Percentiles rank a stretch among this genome's conserved stretches.
phyloP scores from a whole-genome alignment of 92 coral and sea anemone genomes.

The Paramuricea clavata region DNA sequence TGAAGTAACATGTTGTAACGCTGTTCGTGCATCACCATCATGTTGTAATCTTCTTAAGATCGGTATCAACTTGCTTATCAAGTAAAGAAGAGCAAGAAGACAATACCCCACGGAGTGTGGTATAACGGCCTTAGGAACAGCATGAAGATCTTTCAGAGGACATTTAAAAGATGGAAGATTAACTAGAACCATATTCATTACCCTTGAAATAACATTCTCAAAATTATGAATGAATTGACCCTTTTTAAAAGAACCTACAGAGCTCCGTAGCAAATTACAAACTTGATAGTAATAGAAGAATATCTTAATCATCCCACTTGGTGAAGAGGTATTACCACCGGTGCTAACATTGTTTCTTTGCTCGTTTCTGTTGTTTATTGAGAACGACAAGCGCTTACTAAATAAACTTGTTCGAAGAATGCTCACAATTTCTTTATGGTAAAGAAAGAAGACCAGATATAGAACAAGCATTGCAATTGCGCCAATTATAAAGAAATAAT shows the following conservation, averaged over 20 bases:
- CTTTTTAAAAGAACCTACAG: neutral
- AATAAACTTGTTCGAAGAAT: slow-evolving; percentile 10
- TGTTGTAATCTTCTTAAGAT: neutral
- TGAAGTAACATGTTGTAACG: too few species aligned
- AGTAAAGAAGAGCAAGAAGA: neutral
- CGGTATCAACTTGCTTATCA: neutral
- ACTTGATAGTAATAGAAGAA: slow-evolving; percentile 43
- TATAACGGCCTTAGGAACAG: slow-evolving; percentile 11
- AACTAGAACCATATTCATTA: neutral
- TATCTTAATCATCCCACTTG: slow-evolving; percentile 16
- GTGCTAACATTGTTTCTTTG: neutral
- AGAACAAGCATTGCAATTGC: neutral
- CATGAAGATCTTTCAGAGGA: slow-evolving; percentile 25
- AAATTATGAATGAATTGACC: neutral
- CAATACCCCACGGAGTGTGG: slow-evolving; percentile 26
- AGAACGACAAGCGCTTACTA: neutral
- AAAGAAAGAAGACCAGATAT: slow-evolving; percentile 36
- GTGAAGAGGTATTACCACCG: neutral
- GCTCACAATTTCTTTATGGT: slow-evolving; percentile 22
- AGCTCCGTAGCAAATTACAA: slow-evolving; percentile 5
- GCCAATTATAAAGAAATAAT: neutral
- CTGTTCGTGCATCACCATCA: neutral
- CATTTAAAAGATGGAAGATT: slow-evolving; percentile 7
- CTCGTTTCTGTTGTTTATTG: neutral
- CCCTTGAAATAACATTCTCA: slow-evolving; percentile 1